Conservation (phyloP, 2,888 invertebrate species). For the Synergus japonicus region DNA sequence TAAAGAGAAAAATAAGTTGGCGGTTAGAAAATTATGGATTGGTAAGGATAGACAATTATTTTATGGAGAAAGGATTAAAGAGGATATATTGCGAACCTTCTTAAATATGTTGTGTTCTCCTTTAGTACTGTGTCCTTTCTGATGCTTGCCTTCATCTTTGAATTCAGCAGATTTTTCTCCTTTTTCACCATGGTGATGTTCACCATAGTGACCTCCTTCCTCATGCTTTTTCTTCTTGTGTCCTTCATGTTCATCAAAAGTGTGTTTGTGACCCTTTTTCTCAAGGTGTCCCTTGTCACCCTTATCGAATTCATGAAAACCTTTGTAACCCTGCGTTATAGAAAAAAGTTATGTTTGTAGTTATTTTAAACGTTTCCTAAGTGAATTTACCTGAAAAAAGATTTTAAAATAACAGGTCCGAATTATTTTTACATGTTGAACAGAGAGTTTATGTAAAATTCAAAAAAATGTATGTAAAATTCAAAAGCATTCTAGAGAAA, state of each 20-base stretch:
- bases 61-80: no score
- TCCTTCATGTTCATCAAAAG: conserved; percentile 83
- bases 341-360: no score
- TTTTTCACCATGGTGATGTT: conserved; percentile 83
- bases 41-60: no score
- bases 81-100: conserved; percentile 74
- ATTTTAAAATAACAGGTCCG: no score
- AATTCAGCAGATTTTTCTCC: conserved; percentile 83
- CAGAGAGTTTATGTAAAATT: no score
- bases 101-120: conserved; percentile 87
- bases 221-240: conserved; percentile 82
- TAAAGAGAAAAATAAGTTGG: no score
- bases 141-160: conserved; percentile 83
- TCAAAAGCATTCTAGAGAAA: no score
- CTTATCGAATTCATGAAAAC: conserved; percentile 82
- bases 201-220: conserved; percentile 83
- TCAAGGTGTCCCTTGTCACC: conserved; percentile 84
- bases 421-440: no score
- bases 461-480: no score
- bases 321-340: conserved; percentile 70
- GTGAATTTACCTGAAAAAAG: no score
- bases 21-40: no score
- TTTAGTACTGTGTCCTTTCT: conserved; percentile 87
- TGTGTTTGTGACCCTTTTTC: conserved; percentile 82
- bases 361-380: no score